phyloP scores from a whole-genome alignment of 2,888 invertebrate species.

The Rutpela maculata region DNA sequence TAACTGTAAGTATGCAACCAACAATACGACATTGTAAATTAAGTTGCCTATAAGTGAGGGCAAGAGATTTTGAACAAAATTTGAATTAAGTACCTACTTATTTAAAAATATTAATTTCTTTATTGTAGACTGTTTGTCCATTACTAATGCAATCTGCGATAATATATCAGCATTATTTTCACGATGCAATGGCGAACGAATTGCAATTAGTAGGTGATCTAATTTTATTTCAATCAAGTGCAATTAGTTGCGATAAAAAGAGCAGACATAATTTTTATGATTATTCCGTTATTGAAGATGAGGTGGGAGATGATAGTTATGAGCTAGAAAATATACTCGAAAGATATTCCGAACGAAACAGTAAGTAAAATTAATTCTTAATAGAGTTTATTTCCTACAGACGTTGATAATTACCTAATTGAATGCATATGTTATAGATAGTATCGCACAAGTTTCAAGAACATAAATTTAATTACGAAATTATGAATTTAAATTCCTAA shows the following conservation, averaged over 20 bases:
- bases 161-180: slow-evolving; percentile 74
- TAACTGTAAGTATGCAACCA: slow-evolving; percentile 76
- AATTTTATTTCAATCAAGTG: slow-evolving; percentile 74
- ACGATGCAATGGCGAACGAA: slow-evolving; percentile 67
- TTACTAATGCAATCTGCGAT: slow-evolving; percentile 77
- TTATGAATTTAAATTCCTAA: not conserved
- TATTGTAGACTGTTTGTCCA: slow-evolving; percentile 75
- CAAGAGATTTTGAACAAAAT: no score
- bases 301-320: slow-evolving; percentile 72
- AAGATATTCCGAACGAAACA: slow-evolving; percentile 78
- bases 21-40: not conserved
- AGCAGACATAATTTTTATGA: slow-evolving; percentile 77
- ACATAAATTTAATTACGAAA: not conserved
- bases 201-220: slow-evolving; percentile 75
- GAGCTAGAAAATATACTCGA: slow-evolving; percentile 76
- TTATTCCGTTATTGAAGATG: slow-evolving; percentile 74
- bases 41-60: not conserved
- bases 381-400: not conserved
- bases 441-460: no score
- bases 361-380: slow-evolving; percentile 71
- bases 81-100: no score
- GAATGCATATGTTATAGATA: no score
- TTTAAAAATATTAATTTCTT: slow-evolving; percentile 41
- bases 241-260: slow-evolving; percentile 75
- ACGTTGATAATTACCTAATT: no score